A percentile compares a stretch with the other conserved stretches of the same genome.
These are phyloP conservation scores for Hippocampus barbouri DNA, from an alignment of 2,113 vertebrate species.

Conservation along the genomic window DNA sequence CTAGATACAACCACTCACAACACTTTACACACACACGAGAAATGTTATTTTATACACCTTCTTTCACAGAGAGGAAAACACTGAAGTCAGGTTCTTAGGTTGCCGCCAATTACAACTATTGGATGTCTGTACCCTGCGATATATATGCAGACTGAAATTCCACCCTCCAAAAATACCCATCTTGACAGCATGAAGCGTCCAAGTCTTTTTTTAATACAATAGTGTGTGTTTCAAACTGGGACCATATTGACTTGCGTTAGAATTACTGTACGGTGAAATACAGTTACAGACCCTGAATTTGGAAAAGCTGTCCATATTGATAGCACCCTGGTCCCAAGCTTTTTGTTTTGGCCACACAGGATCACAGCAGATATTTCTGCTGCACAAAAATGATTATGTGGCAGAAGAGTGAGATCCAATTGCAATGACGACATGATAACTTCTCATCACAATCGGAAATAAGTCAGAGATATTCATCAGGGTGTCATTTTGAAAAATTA, in stretches of 20 bases:
- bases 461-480: not conserved
- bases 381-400: not conserved
- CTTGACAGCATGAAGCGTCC: not conserved
- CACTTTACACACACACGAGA: not conserved
- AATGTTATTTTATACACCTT: not conserved
- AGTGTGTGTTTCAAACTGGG: not conserved
- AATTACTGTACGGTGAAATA: not conserved
- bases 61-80: not conserved
- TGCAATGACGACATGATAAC: not conserved
- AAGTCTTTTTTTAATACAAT: not conserved
- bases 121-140: not conserved
- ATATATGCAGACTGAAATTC: not conserved
- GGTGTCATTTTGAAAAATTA: not conserved
- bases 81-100: not conserved
- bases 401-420: not conserved
- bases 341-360: not conserved
- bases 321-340: not conserved
- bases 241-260: not conserved
- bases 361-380: not conserved
- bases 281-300: not conserved
- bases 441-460: not conserved
- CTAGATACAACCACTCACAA: no score
- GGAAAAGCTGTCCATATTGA: not conserved
- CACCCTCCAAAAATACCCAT: not conserved
- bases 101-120: not conserved